These are phyloP conservation scores for Diachasma alloeum DNA, from an alignment of 1,140 invertebrate species.

Conservation along the genomic window DNA sequence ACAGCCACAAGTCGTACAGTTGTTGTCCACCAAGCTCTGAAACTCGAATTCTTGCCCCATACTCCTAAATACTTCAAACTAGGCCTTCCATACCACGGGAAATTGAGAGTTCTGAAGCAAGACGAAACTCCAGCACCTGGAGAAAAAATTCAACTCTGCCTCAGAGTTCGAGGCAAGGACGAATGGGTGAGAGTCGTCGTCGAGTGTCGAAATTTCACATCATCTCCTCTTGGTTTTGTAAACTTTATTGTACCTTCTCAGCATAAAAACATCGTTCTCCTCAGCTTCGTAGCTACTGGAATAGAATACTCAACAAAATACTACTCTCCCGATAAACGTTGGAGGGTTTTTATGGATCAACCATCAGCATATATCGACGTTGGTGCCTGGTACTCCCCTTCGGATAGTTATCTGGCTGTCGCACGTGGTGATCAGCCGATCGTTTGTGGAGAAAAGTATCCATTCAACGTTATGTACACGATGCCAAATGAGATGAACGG, in stretches of 20 bases:
- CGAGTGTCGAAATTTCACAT: slow-evolving; percentile 60
- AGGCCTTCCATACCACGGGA: slow-evolving; percentile 71
- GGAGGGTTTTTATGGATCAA: slow-evolving; percentile 62
- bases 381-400: slow-evolving; percentile 61
- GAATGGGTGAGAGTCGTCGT: slow-evolving; percentile 56
- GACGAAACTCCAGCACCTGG: slow-evolving; percentile 55
- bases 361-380: slow-evolving; percentile 59
- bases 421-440: slow-evolving; percentile 55
- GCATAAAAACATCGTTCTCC: slow-evolving; percentile 54
- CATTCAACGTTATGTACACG: slow-evolving; percentile 62
- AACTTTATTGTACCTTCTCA: slow-evolving; percentile 61
- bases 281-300: slow-evolving; percentile 59
- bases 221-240: slow-evolving; percentile 57
- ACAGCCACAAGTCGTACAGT: slow-evolving; percentile 69
- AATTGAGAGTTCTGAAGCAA: slow-evolving; percentile 61
- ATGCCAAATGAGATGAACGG: slow-evolving; percentile 36
- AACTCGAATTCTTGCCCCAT: slow-evolving; percentile 66
- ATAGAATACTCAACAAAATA: slow-evolving; percentile 62
- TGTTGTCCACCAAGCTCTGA: slow-evolving; percentile 66
- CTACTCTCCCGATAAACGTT: slow-evolving; percentile 60
- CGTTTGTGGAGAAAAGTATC: slow-evolving; percentile 58
- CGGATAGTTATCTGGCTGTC: slow-evolving; percentile 58
- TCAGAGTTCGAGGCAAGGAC: slow-evolving; percentile 55
- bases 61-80: slow-evolving; percentile 71
- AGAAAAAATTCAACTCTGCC: slow-evolving; percentile 59